These are phyloP conservation scores for Denticeps clupeoides DNA, from an alignment of 2,797 vertebrate species.

Conservation along the genomic window DNA sequence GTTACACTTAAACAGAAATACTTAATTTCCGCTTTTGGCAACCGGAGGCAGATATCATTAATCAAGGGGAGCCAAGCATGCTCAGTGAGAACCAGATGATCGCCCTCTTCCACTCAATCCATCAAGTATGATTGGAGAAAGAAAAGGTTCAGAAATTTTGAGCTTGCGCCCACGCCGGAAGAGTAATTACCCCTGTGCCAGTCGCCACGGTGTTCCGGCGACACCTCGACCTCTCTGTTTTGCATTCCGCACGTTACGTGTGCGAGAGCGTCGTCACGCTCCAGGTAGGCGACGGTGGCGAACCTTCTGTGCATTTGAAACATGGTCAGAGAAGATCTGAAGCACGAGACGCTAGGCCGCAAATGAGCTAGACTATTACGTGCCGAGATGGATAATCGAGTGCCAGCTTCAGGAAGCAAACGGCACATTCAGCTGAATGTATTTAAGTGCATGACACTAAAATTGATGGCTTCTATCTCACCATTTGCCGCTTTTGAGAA, in stretches of 20 bases:
- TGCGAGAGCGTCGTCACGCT: slow-evolving; percentile 27
- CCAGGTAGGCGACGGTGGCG: slow-evolving; percentile 1
- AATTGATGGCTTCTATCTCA: slow-evolving; percentile 2
- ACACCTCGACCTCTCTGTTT: slow-evolving; percentile 57
- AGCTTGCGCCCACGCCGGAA: slow-evolving; percentile 53
- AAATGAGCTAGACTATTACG: background rate
- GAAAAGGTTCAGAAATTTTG: slow-evolving; percentile 62
- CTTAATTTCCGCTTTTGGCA: slow-evolving; percentile 66
- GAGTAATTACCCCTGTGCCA: slow-evolving; percentile 58
- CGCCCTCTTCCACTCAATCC: slow-evolving; percentile 59
- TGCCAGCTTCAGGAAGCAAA: slow-evolving; percentile 1
- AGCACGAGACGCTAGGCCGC: slow-evolving; percentile 4
- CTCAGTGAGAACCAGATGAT: slow-evolving; percentile 61
- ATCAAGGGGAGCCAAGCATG: slow-evolving; percentile 52
- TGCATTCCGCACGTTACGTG: slow-evolving; percentile 47
- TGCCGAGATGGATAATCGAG: slow-evolving; percentile 1
- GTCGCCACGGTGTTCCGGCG: slow-evolving; percentile 47
- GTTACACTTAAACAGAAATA: slow-evolving; percentile 64
- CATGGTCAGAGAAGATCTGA: slow-evolving; percentile 3
- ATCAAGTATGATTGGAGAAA: slow-evolving; percentile 65
- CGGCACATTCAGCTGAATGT: slow-evolving; percentile 2
- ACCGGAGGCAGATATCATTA: slow-evolving; percentile 60
- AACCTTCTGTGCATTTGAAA: background rate
- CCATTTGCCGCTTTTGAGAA: slow-evolving; percentile 1
- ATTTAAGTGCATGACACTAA: slow-evolving; percentile 3